Evolutionary conservation across 2,113 vertebrate species (phyloP), one percentile per base, ranked within the genome.

Genomic region (Pipra filicauda): DNA sequence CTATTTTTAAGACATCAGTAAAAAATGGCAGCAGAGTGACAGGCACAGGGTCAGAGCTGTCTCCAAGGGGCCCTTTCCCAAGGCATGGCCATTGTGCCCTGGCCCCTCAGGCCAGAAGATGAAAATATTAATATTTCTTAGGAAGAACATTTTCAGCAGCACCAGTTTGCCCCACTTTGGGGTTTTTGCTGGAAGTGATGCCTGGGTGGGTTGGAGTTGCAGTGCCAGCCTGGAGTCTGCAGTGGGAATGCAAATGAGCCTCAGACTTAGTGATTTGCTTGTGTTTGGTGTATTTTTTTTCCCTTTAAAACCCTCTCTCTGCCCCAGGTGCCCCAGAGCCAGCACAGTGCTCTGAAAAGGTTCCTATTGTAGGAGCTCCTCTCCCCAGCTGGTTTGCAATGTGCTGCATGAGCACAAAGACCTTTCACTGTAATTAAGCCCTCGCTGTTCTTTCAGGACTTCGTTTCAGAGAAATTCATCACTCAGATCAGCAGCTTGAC

Each of bases 351-450:
- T 78, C 39, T 3, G 74, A 35, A 57, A 41, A 35, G 44, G 73
- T 11, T 93, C 57, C 73, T 64, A 17, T 49, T 19, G 69, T 28
- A 49, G 87, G 27, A 74, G 49, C 65, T 82, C 57, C 19, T 55
- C 57, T 78, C 66, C 80, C 88, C 89, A 69, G 93, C 82, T 88
- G 92, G 3, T 88, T 85, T 61, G 71, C 90, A 51, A 57, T 14
- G 81, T 69, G 92, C 89, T 17, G n/a, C 85, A 71, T 0, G 5
- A 89, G 70, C 81, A 64, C 61, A 59, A 59, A 89, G 92, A 44
- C 88, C 74, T 75, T 41, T 65, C 21, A 3, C 93, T 71, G 87
- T 66, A 55, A 94, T 82, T 85, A 87, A 89, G 77, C 81, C 66
- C 90, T 70, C 0, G 3, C 89, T 87, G 81, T 62, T 91, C 91